phyloP scores from a whole-genome alignment of 1,140 invertebrate species.

The Spodoptera litura region DNA sequence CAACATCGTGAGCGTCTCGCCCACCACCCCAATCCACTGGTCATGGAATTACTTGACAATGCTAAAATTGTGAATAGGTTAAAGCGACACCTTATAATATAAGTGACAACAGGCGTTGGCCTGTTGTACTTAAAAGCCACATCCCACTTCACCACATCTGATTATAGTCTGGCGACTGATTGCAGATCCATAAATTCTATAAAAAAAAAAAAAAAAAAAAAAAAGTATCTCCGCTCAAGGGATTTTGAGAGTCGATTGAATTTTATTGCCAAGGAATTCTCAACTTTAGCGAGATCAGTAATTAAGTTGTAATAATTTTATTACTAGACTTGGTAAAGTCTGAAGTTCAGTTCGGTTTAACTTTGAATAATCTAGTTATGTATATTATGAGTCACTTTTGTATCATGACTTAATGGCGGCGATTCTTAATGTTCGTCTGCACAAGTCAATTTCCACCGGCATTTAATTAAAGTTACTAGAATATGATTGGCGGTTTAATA shows the following conservation, averaged over 20 bases:
- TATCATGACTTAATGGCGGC: neutral
- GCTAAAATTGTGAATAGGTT: no score
- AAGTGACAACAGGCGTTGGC: no score
- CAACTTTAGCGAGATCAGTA: conserved; percentile 14
- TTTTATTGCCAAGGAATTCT: neutral
- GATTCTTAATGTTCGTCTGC: neutral
- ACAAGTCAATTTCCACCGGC: neutral
- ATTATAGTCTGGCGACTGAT: no score
- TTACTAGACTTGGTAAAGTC: conserved; percentile 22
- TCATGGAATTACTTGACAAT: no score
- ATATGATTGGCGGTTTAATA: no score
- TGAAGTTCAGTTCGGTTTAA: neutral
- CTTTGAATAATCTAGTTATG: conserved; percentile 23
- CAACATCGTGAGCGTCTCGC: no score
- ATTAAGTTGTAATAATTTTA: conserved; percentile 31
- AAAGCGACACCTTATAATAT: no score
- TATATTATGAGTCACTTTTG: neutral
- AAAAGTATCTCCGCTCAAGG: neutral
- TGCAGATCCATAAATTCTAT: no score
- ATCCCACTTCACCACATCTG: no score
- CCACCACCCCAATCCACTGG: no score
- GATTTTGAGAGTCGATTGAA: conserved; percentile 16
- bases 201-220: no score
- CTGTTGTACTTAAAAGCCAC: no score
- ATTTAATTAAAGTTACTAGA: neutral